phyloP scores from a whole-genome alignment of 2,113 vertebrate genomes.

The Sinosuthora webbiana region DNA sequence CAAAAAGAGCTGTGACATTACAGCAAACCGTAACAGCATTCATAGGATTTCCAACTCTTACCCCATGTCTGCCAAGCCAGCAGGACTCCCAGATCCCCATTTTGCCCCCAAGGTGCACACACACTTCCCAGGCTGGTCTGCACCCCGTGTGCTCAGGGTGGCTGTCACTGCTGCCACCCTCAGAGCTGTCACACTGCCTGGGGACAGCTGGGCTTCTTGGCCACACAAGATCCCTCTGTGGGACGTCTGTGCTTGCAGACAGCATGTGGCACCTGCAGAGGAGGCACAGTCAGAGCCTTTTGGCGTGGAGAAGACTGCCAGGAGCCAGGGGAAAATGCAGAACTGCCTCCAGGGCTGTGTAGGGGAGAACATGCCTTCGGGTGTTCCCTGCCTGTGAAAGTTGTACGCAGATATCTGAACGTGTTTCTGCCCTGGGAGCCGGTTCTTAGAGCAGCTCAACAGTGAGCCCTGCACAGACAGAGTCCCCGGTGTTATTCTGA shows the following conservation, averaged over 20 bases:
- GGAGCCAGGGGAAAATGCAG: background rate
- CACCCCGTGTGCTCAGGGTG: rapidly evolving
- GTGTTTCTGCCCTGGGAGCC: background rate
- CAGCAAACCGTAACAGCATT: background rate
- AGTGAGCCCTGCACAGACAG: background rate
- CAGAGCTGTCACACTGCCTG: background rate
- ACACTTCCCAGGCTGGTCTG: background rate
- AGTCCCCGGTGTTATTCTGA: background rate
- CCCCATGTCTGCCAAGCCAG: background rate
- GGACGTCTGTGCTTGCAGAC: conserved; percentile 22
- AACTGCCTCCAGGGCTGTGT: background rate
- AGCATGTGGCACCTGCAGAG: background rate
- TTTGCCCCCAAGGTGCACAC: background rate
- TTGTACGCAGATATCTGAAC: background rate
- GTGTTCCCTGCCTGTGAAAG: background rate
- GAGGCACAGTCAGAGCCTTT: background rate
- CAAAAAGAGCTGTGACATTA: background rate
- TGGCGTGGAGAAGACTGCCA: background rate
- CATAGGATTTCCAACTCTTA: background rate
- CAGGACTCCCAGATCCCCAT: background rate
- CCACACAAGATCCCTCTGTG: background rate
- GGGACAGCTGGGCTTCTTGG: conserved; percentile 34
- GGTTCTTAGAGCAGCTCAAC: background rate
- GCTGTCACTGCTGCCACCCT: background rate
- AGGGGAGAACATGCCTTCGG: background rate